A percentile compares a stretch with the other conserved stretches of the same genome.
These are phyloP conservation scores for Eospalax fontanierii DNA, from an alignment of 2,797 vertebrate genomes.

Conservation along the genomic window DNA sequence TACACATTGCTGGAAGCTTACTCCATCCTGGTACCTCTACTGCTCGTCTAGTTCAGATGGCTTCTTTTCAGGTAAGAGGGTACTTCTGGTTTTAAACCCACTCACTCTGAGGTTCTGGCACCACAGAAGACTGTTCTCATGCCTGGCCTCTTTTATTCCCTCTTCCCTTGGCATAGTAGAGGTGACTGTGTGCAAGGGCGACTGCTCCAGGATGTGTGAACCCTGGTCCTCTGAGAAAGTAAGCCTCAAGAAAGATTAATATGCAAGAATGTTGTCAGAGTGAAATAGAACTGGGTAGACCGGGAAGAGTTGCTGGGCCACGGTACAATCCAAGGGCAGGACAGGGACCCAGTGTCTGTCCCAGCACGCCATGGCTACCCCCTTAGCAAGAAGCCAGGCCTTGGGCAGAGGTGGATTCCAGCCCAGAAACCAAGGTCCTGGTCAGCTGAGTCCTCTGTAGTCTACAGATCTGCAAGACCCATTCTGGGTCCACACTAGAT, in stretches of 20 bases:
- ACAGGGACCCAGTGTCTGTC: background rate
- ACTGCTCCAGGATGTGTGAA: background rate
- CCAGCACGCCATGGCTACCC: background rate
- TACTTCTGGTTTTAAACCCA: background rate
- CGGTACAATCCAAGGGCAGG: background rate
- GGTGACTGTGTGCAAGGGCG: background rate
- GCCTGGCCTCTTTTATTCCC: background rate
- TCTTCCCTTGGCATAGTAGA: background rate
- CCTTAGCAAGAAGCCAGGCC: background rate
- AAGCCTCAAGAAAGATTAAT: background rate
- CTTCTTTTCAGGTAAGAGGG: background rate
- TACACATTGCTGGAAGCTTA: background rate
- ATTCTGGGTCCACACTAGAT: background rate
- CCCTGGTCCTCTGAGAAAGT: background rate
- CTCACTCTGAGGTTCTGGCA: background rate
- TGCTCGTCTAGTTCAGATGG: background rate
- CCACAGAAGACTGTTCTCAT: no score
- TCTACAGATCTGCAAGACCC: background rate
- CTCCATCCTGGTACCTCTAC: background rate
- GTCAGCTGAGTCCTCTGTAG: background rate
- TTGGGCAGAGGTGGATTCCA: background rate
- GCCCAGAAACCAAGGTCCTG: background rate
- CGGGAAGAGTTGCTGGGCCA: background rate
- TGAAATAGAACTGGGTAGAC: no score
- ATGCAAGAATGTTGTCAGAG: background rate